Evolutionary conservation across 1,140 invertebrate genomes (phyloP), one percentile per base, ranked within the genome.

Genomic region (Gonatopus flavifemur): DNA sequence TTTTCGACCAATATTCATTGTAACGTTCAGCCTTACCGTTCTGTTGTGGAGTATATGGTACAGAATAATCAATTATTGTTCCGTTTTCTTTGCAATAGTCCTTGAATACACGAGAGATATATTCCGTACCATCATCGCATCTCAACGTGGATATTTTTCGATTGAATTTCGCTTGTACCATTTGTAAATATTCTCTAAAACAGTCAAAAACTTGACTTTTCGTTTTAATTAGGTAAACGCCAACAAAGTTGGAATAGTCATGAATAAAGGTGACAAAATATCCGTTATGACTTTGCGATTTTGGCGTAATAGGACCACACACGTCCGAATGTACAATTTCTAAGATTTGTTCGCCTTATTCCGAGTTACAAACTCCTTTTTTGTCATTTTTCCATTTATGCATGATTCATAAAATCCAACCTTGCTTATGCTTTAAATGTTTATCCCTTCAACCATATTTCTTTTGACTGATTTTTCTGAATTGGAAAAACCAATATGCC

Each of bases 1-100:
- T 33, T 33, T 13, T 33, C 32, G 7, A 60, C 33, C 2, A 76
- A 22, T 5, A 62, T 73, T 40, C 68, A 38, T 76, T 77, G 8
- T 64, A 41, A 41, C 76, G 47, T 50, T 78, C 73, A 3, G 69
- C 57, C 32, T 55, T 52, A 25, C 67, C 74, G 60, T 79, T 78
- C 39, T 64, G 49, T 44, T 75, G 57, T 24, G 77, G 69, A 19
- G 57, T 54, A 45, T 75, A 65, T 6, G 59, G 39, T 12, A 58
- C 42, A 12, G 62, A 61, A 39, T 56, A 56, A 31, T 62, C 22
- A 4, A 53, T 38, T 19, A 22, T 33, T 15, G 66, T 68, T n/a
- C 66, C 63, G 36, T 66, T 64, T 35, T 49, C n/a, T n/a, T 52
- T 57, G 33, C 46, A 63, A 45, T 55, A 60, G 3, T 49, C 24